Percentiles rank a stretch among this genome's conserved stretches.
Conservation (phyloP, 2,113 vertebrate genomes). For the Rhizomys pruinosus region DNA sequence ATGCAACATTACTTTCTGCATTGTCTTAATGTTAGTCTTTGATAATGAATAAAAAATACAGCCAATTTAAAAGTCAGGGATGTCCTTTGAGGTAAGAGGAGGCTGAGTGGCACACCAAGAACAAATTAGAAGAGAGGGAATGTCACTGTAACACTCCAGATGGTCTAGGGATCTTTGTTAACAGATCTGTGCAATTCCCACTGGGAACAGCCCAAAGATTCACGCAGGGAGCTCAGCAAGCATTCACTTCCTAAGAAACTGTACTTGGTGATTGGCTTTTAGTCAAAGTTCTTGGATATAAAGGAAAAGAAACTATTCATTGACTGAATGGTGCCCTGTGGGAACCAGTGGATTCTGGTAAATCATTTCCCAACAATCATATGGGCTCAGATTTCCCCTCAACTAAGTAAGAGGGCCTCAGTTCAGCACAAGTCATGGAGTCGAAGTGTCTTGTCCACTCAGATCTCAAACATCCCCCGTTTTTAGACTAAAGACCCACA, state of each 20-base stretch:
- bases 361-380: background rate
- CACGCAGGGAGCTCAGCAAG: background rate
- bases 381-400: background rate
- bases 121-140: constrained; percentile 67
- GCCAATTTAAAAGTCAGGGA: constrained; percentile 71
- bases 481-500: background rate
- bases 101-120: constrained; percentile 67
- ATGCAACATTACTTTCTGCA: constrained; percentile 65
- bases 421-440: background rate
- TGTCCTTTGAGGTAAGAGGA: constrained; percentile 66
- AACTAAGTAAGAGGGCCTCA: background rate
- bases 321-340: background rate
- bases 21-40: constrained; percentile 72
- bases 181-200: background rate
- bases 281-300: background rate
- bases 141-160: constrained; percentile 58
- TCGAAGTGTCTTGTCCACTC: background rate
- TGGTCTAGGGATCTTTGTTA: constrained; percentile 56
- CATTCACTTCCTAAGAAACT: constrained; percentile 5
- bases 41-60: constrained; percentile 76
- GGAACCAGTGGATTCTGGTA: background rate
- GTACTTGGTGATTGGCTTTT: background rate
- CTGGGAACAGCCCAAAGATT: constrained; percentile 16
- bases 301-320: background rate
- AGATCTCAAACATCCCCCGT: background rate